Evolutionary conservation across 2,797 vertebrate genomes (phyloP).

Genomic region (Arrhamphus sclerolepis): DNA sequence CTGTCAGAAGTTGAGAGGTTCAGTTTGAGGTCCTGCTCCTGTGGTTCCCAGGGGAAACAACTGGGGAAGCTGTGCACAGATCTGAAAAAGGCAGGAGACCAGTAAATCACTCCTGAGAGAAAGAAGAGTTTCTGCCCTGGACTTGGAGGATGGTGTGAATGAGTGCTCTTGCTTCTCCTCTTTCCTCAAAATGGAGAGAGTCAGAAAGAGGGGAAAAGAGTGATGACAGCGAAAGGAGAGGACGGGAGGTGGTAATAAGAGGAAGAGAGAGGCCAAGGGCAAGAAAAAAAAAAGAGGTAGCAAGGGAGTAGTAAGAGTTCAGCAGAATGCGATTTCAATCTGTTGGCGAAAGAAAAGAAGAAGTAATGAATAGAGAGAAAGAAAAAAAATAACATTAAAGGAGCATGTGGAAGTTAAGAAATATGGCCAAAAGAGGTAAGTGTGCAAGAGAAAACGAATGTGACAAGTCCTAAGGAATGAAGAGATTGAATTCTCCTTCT

Average conservation of each 20-base stretch:
- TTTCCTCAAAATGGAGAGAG: slow-evolving; percentile 22
- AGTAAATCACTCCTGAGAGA: slow-evolving; percentile 67
- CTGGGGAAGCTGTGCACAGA: slow-evolving; percentile 28
- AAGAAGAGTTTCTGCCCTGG: slow-evolving; percentile 24
- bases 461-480: neutral
- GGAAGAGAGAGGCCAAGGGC: slow-evolving; percentile 33
- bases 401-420: neutral
- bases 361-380: slow-evolving; percentile 13
- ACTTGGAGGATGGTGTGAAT: slow-evolving; percentile 40
- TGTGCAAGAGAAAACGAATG: neutral
- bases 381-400: slow-evolving; percentile 8
- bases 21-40: slow-evolving; percentile 62
- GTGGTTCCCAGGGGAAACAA: slow-evolving; percentile 42
- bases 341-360: slow-evolving; percentile 40
- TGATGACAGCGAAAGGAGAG: slow-evolving; percentile 41
- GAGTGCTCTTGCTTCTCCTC: slow-evolving; percentile 11
- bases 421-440: neutral
- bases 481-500: neutral
- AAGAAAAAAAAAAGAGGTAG: slow-evolving; percentile 36
- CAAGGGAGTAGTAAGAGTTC: slow-evolving; percentile 56
- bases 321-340: slow-evolving; percentile 78
- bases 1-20: slow-evolving; percentile 65
- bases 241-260: slow-evolving; percentile 25
- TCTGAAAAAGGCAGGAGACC: slow-evolving; percentile 50
- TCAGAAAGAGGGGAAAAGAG: slow-evolving; percentile 24